These are phyloP conservation scores for Piscicola geometra DNA, from an alignment of 2,888 invertebrate species.

Conservation along the genomic window DNA sequence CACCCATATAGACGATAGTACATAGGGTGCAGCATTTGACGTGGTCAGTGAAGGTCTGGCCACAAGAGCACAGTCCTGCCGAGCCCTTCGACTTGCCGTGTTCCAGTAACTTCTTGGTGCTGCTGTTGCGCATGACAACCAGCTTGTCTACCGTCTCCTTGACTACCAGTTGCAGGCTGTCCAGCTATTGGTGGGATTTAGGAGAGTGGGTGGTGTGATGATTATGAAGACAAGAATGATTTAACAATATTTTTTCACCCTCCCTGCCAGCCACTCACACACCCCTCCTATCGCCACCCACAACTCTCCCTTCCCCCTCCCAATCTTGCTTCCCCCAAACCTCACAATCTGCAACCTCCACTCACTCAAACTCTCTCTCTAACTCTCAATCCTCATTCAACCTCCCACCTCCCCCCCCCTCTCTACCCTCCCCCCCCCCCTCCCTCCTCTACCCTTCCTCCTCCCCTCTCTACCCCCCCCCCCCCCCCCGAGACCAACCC, in stretches of 20 bases:
- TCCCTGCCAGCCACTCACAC: no score
- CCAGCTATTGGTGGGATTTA: constrained; percentile 27
- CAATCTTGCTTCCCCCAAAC: no score
- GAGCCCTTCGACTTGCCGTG: constrained; percentile 9
- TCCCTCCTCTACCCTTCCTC: neutral
- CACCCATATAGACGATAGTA: constrained; percentile 27
- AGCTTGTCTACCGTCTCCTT: constrained; percentile 27
- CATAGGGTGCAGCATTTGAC: constrained; percentile 30
- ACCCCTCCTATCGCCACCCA: no score
- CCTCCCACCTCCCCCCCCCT: neutral
- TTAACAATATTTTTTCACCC: no score
- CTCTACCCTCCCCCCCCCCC: neutral
- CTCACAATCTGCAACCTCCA: no score
- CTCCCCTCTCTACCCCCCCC: neutral
- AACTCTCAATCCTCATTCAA: neutral
- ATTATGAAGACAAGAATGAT: no score
- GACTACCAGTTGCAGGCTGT: constrained; percentile 28
- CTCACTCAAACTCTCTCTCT: no score
- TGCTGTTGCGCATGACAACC: constrained; percentile 14
- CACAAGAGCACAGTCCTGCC: constrained; percentile 14
- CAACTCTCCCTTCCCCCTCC: no score
- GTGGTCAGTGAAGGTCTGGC: constrained; percentile 20
- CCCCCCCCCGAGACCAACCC: no score
- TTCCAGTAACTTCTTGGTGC: constrained; percentile 25
- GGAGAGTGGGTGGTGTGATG: no score